Evolutionary conservation across 2,797 vertebrate genomes (phyloP), one percentile per base, ranked within the genome.

Genomic region (Esox masquinongy): DNA sequence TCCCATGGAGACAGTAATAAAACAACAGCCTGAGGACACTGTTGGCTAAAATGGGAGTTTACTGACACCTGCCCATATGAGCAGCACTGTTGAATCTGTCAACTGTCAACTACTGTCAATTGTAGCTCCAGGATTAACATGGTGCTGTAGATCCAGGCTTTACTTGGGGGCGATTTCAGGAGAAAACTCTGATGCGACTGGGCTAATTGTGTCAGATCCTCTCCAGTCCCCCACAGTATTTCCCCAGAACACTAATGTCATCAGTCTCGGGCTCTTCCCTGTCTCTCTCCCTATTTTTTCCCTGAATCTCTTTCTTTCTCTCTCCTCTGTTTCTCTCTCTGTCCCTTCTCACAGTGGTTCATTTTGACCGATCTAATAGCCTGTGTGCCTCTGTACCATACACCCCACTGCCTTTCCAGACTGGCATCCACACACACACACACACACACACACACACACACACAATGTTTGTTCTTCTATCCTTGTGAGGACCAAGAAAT

Each of bases 1-100:
- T 67, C 78, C 89, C 85, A 47, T 73, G 14, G 88, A 9, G 80
- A 82, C 76, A 22, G 68, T 79, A 85, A 88, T 83, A 47, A 83
- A 83, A 78, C 79, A 59, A 69, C 11, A 81, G 84, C 67, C 7
- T 3, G 9, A 47, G 43, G 43, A 47, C 43, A 11, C 9, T 14
- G 43, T 11, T 14, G 43, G 9, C 43, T 47, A 8, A 39, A 39
- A 39, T 39, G 36, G 36, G 2, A 47, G 12, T 47, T 47, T 14
- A 47, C 43, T 47, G 43, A 47, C 43, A 47, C 43, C 43, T 47
- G 43, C 12, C 43, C 43, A 2, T 47, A 14, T 47, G 6, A 47
- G 43, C 43, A 14, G 43, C 9, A 47, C 43, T 47, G 43, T 47
- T 47, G 43, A 47, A 4, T 47, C 43, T 11, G 43, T 47, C 43